Percentiles rank a stretch among this genome's conserved stretches.
These are phyloP conservation scores for Peromyscus maniculatus DNA, from an alignment of 2,113 vertebrate genomes.

Conservation along the genomic window DNA sequence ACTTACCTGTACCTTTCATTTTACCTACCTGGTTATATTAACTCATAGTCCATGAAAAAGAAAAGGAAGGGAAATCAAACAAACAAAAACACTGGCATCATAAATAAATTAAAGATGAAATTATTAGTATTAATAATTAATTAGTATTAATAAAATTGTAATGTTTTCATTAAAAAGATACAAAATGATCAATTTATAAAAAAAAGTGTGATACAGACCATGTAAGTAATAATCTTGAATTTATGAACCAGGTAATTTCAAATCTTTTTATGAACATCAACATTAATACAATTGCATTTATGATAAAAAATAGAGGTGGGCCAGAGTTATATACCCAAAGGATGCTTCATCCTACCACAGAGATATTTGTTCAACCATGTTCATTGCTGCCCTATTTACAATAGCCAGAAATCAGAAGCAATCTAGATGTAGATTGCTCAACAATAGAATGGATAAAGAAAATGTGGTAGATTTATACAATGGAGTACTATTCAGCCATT, in stretches of 20 bases:
- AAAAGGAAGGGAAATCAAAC: background rate
- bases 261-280: background rate
- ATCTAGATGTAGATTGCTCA: too few species aligned
- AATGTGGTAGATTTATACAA: background rate
- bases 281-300: background rate
- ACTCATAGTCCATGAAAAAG: background rate
- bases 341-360: background rate
- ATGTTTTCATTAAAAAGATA: background rate
- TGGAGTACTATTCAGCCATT: background rate
- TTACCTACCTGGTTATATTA: background rate
- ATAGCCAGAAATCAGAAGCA: too few species aligned
- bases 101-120: background rate
- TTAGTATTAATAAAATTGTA: constrained; percentile 34
- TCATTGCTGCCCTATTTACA: too few species aligned
- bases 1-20: background rate
- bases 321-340: background rate
- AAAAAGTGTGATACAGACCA: background rate
- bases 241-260: background rate
- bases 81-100: background rate
- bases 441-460: too few species aligned
- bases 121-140: constrained; percentile 38
- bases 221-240: constrained; percentile 5
- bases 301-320: background rate
- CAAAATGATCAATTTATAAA: constrained; percentile 29
- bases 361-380: too few species aligned